Conservation (phyloP, 2,888 invertebrate genomes). For the Andrena praecox region DNA sequence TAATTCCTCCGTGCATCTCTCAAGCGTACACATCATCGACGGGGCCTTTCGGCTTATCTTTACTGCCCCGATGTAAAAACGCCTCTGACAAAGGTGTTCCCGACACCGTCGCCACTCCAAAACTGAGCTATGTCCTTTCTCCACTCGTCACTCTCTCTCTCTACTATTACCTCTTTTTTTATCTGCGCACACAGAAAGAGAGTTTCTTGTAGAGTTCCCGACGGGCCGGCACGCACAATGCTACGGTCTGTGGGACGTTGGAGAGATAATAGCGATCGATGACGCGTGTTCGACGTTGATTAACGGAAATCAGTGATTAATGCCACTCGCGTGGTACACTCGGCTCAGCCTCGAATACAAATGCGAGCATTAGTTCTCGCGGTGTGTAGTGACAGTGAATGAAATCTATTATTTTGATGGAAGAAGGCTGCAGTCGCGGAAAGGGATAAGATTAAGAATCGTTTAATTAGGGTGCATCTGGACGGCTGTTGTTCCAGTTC, state of each 20-base stretch:
- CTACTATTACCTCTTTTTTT: background rate
- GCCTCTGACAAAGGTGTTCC: slow-evolving; percentile 54
- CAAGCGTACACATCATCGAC: slow-evolving; percentile 69
- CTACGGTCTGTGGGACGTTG: background rate
- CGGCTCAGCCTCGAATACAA: slow-evolving; percentile 20
- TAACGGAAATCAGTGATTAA: slow-evolving; percentile 28
- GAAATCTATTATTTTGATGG: background rate
- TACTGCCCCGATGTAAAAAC: slow-evolving; percentile 58
- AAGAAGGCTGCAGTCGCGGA: background rate
- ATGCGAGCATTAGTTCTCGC: slow-evolving; percentile 6
- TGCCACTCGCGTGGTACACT: slow-evolving; percentile 1
- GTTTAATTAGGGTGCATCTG: slow-evolving; percentile 6
- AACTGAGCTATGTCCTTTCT: slow-evolving; percentile 40
- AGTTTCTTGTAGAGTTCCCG: background rate
- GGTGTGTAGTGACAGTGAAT: background rate
- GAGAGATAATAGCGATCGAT: slow-evolving; percentile 1
- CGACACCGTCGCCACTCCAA: slow-evolving; percentile 36
- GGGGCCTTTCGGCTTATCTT: slow-evolving; percentile 68
- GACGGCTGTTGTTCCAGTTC: background rate
- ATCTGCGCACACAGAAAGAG: slow-evolving; percentile 13
- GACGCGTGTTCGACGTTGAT: slow-evolving; percentile 17
- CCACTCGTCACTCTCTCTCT: slow-evolving; percentile 17
- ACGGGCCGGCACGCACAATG: background rate
- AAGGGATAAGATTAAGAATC: background rate
- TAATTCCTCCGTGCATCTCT: slow-evolving; percentile 66